Conservation (phyloP, 2,888 invertebrate species). For the Sarcophaga subvicina region DNA sequence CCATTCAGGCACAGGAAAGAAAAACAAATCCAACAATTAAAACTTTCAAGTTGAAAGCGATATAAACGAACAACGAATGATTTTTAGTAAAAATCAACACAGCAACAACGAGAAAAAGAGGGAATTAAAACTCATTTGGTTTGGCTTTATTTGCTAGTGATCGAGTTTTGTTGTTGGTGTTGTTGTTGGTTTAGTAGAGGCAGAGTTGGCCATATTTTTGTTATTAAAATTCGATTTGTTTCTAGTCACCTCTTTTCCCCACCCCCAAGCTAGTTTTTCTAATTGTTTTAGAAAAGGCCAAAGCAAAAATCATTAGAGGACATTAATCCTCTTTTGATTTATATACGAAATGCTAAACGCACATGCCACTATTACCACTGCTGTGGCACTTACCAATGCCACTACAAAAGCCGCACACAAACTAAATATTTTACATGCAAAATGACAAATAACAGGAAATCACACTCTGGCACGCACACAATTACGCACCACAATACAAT, state of each 20-base stretch:
- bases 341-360: conserved; percentile 62
- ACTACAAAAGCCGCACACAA: conserved; percentile 28
- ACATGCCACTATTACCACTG: conserved; percentile 21
- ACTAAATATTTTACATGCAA: conserved; percentile 16
- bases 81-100: background rate
- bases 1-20: background rate
- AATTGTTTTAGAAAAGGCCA: conserved; percentile 35
- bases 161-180: too few relatives aligned
- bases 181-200: too few relatives aligned
- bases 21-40: conserved; percentile 59
- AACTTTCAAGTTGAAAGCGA: conserved; percentile 57
- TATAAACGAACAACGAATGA: background rate
- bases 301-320: conserved; percentile 52
- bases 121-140: conserved; percentile 51
- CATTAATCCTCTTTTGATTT: conserved; percentile 74
- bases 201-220: too few relatives aligned
- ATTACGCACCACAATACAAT: too few relatives aligned
- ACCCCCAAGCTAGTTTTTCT: background rate
- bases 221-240: too few relatives aligned
- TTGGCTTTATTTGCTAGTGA: background rate
- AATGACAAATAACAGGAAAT: conserved; percentile 14
- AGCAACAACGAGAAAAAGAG: background rate
- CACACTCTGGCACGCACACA: conserved; percentile 36
- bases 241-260: too few relatives aligned
- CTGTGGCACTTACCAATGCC: background rate